phyloP scores from a whole-genome alignment of 2,113 vertebrate genomes.

The Origma solitaria region DNA sequence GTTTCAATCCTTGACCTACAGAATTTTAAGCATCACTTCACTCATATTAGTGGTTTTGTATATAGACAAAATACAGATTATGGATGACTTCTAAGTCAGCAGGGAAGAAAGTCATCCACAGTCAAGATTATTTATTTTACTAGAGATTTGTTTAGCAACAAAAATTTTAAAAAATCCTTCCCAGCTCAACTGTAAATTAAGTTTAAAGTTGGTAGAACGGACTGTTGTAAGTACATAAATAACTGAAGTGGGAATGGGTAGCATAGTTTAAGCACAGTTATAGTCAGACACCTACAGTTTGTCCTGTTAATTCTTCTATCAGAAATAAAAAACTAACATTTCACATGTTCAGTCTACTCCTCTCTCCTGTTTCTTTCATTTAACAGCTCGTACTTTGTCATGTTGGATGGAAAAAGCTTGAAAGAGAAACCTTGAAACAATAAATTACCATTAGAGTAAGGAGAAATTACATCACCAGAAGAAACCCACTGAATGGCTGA shows the following conservation, averaged over 20 bases:
- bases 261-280: background rate
- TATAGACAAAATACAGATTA: background rate
- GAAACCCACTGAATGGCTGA: background rate
- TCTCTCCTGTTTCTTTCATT: background rate
- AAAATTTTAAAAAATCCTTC: background rate
- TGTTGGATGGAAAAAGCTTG: background rate
- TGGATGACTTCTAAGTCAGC: background rate
- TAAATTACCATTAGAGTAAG: background rate
- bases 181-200: background rate
- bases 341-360: background rate
- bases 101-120: background rate
- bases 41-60: background rate
- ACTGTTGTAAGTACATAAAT: background rate
- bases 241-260: background rate
- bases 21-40: conserved; percentile 18
- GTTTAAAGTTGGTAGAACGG: background rate
- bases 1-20: background rate
- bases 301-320: background rate
- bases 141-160: background rate
- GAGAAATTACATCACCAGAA: background rate
- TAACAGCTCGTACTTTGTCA: background rate
- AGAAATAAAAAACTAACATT: background rate
- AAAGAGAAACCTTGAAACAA: background rate
- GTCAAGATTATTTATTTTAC: conserved; percentile 1
- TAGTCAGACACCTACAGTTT: background rate